phyloP scores from a whole-genome alignment of 2,888 invertebrate species.

The Euplexia lucipara region DNA sequence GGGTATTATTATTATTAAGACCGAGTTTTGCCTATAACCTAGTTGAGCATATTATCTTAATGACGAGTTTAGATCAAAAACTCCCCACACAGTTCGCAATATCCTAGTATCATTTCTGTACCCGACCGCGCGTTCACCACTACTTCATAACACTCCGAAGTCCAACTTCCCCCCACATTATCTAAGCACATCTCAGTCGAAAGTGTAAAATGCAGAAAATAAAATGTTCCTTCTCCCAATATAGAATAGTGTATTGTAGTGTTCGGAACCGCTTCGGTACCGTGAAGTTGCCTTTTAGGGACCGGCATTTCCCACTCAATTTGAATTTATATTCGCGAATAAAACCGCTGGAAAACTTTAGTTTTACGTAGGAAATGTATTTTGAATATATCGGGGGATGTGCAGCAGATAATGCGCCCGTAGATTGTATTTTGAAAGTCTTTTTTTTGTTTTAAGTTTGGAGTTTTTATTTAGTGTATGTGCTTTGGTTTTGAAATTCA shows the following conservation, averaged over 20 bases:
- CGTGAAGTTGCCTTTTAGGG: constrained; percentile 68
- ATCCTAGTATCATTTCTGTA: constrained; percentile 16
- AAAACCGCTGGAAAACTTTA: constrained; percentile 63
- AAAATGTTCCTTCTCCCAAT: constrained; percentile 71
- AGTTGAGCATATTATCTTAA: too few relatives aligned
- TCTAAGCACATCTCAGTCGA: constrained; percentile 31
- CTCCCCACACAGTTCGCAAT: not conserved
- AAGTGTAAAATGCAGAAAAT: constrained; percentile 66
- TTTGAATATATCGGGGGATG: constrained; percentile 58
- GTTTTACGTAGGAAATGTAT: constrained; percentile 57
- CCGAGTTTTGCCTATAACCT: too few relatives aligned
- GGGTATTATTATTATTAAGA: too few relatives aligned
- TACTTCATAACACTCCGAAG: constrained; percentile 2
- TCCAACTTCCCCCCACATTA: constrained; percentile 31
- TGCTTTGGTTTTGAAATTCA: not conserved
- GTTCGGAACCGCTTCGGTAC: constrained; percentile 46
- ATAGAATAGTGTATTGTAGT: constrained; percentile 58
- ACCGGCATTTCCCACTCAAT: constrained; percentile 71
- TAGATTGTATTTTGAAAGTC: constrained; percentile 4
- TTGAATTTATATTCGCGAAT: constrained; percentile 74
- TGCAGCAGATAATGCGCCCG: constrained; percentile 31
- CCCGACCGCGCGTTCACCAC: not conserved
- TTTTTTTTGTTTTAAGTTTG: too few relatives aligned
- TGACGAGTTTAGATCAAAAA: too few relatives aligned
- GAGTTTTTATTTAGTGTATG: not conserved